Conservation (phyloP, 2,888 invertebrate genomes). For the Hyposoter dolosus region DNA sequence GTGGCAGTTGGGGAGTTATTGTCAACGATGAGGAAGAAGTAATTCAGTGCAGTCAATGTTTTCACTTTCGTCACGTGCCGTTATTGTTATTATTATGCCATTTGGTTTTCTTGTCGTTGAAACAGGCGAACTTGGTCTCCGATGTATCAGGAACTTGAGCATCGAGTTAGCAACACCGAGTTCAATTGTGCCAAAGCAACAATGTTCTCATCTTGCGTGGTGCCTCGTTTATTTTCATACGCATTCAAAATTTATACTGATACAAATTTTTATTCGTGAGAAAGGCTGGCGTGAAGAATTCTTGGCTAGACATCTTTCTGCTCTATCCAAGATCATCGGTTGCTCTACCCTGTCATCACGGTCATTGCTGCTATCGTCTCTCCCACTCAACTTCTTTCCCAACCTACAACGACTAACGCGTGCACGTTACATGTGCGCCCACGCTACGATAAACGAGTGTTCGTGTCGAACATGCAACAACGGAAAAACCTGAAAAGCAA, state of each 20-base stretch:
- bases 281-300: neutral
- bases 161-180: neutral
- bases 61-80: constrained; percentile 25
- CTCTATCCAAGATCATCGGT: neutral
- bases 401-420: neutral
- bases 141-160: constrained; percentile 1
- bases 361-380: constrained; percentile 1
- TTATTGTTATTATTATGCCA: constrained; percentile 3
- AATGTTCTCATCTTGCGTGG: neutral
- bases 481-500: neutral
- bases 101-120: constrained; percentile 8
- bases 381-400: constrained; percentile 3
- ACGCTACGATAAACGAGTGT: too few species aligned
- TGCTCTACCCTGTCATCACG: constrained; percentile 30
- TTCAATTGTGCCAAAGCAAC: constrained; percentile 4
- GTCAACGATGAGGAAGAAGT: neutral
- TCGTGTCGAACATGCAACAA: neutral
- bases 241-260: neutral
- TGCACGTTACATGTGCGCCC: too few species aligned
- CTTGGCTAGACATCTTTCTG: neutral
- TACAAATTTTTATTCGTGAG: neutral
- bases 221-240: neutral
- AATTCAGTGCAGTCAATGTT: neutral
- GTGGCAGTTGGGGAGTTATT: neutral
- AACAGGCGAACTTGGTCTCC: constrained; percentile 2